Conservation (phyloP, 2,113 vertebrate genomes). For the Eolophus roseicapilla region DNA sequence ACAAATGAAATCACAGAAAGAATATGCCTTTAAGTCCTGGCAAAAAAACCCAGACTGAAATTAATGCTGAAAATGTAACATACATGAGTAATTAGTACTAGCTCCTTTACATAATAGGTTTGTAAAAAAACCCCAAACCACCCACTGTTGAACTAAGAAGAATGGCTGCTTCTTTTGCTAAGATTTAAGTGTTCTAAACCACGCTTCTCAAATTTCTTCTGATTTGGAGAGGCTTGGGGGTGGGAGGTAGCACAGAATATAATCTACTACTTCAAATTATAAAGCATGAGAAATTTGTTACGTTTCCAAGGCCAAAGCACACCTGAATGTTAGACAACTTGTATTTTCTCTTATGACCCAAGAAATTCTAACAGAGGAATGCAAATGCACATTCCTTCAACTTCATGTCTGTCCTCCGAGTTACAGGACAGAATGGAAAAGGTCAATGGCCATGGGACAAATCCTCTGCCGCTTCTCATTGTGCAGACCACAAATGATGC, state of each 20-base stretch:
- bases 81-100: not conserved
- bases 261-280: not conserved
- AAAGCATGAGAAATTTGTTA: not conserved
- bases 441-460: not conserved
- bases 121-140: not conserved
- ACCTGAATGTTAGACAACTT: not conserved
- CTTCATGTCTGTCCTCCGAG: not conserved
- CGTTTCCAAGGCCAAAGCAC: not conserved
- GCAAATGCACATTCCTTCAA: not conserved
- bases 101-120: not conserved
- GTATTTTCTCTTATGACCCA: not conserved
- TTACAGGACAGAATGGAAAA: not conserved
- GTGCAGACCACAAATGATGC: not conserved
- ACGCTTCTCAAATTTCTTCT: not conserved
- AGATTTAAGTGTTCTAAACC: not conserved
- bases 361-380: not conserved
- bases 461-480: not conserved
- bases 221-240: not conserved
- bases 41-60: not conserved
- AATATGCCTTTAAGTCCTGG: not conserved
- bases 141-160: not conserved
- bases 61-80: not conserved
- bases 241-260: not conserved
- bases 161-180: not conserved
- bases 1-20: not conserved